Base-by-base conservation (phyloP, 2,113 vertebrate genomes). In the Mastomys coucha region DNA sequence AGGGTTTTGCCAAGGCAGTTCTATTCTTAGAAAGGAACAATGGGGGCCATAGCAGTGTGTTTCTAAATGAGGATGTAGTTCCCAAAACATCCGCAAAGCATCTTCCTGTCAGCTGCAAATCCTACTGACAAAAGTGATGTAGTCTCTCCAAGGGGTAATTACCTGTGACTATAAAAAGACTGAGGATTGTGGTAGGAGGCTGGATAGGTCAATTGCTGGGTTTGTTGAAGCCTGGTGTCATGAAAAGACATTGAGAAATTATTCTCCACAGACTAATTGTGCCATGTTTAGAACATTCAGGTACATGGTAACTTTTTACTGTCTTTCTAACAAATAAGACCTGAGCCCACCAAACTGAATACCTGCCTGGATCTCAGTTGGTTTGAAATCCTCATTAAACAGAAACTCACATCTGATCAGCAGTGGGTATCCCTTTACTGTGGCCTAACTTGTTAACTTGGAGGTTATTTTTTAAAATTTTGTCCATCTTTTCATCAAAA, bases 1-100 rank as follows among this genome's bases (percentile, higher is more conserved):
- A 60, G 75, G 36, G 60, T n/a, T 91, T 95, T 97, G 77, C 89
- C 96, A 96, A 65, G 78, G 67, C 20, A 45, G 77, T 91, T 96
- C 93, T 98, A 95, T 98, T 98, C 98, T 98, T 97, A 75, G 96
- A 96, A 98, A 96, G 88, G 89, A 96, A 88, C 95, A 96, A 95
- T 96, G 80, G 92, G 70, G 60, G 94, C 96, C 89, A 78, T 92
- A 98, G 86, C 81, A 96, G 97, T 87, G 94, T 96, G 93, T 98
- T 98, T 88, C 97, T 96, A 98, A 98, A 97, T 93, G 96, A 98
- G 97, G 75, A 69, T 19, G 4, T 92, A 97, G 91, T 97, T 94
- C 97, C 56, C 94, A 94, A 98, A 98, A 96, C 97, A 97, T 96
- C 97, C 85, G 33, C 94, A 97, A 96, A 98, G 89, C 93, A 86